Conservation (phyloP, 2,797 vertebrate species). For the Pangasius mekongensis region DNA sequence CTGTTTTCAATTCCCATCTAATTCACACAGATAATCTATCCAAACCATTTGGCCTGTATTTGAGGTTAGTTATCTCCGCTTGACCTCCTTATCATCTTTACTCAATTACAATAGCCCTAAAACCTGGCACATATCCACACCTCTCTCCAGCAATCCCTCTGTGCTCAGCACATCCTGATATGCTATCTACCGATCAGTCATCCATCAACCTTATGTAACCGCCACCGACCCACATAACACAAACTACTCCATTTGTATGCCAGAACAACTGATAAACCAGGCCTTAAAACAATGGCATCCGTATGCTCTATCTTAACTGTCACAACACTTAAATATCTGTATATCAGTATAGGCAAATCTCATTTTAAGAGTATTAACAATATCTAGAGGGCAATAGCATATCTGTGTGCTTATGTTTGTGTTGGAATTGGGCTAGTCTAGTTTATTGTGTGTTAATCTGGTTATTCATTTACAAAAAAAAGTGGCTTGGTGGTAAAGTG, state of each 20-base stretch:
- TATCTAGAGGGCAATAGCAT: neutral
- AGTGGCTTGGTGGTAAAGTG: conserved; percentile 18
- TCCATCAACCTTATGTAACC: conserved; percentile 44
- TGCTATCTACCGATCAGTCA: conserved; percentile 47
- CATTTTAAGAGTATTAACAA: neutral
- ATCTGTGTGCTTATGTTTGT: conserved; percentile 26
- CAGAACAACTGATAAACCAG: conserved; percentile 25
- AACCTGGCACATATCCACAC: conserved; percentile 42
- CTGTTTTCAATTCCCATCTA: conserved; percentile 3
- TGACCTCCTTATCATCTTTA: conserved; percentile 46
- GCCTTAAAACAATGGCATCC: neutral
- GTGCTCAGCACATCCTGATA: conserved; percentile 50
- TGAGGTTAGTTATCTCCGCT: conserved; percentile 39
- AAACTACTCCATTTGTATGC: neutral
- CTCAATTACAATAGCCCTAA: conserved; percentile 48
- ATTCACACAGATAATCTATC: conserved; percentile 21
- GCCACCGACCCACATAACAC: conserved; percentile 40
- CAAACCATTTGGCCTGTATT: conserved; percentile 28
- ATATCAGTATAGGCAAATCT: conserved; percentile 3
- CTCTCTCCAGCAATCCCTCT: conserved; percentile 45
- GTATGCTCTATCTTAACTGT: neutral
- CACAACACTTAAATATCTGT: neutral
- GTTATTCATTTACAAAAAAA: conserved; percentile 37
- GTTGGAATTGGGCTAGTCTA: neutral
- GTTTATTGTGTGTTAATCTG: conserved; percentile 37